Percentiles rank a stretch among this genome's conserved stretches.
Conservation (phyloP, 2,113 vertebrate species). For the Misgurnus mizolepis region DNA sequence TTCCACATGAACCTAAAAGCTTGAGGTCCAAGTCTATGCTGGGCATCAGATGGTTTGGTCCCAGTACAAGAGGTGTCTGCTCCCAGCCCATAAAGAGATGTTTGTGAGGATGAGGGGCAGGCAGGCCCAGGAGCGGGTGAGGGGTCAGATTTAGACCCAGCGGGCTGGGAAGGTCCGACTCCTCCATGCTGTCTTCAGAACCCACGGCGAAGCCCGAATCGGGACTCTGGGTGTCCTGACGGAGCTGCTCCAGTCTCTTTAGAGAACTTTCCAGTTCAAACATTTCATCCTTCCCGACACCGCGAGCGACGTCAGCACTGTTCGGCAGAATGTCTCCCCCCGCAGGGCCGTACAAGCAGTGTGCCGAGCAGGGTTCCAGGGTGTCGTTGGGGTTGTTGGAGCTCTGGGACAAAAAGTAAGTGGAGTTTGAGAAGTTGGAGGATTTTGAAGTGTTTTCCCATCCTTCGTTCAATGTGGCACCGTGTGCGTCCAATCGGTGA, state of each 20-base stretch:
- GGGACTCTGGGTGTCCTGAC: conserved; percentile 55
- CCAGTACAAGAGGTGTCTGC: background rate
- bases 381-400: conserved; percentile 22
- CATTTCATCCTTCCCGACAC: background rate
- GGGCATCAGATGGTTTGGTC: background rate
- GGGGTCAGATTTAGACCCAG: background rate
- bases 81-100: background rate
- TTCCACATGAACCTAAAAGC: background rate
- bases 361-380: conserved; percentile 48
- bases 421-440: conserved; percentile 66
- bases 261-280: background rate
- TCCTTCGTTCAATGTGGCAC: background rate
- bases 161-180: conserved; percentile 47
- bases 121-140: background rate
- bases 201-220: conserved; percentile 63
- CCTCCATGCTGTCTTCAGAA: conserved; percentile 56
- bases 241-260: conserved; percentile 45
- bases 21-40: background rate
- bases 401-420: conserved; percentile 58
- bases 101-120: background rate
- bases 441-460: background rate
- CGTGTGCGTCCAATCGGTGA: background rate
- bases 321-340: background rate
- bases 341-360: conserved; percentile 56
- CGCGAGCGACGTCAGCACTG: background rate